Evolutionary conservation across 2,113 vertebrate species (phyloP).

Genomic region (Laticauda colubrina): DNA sequence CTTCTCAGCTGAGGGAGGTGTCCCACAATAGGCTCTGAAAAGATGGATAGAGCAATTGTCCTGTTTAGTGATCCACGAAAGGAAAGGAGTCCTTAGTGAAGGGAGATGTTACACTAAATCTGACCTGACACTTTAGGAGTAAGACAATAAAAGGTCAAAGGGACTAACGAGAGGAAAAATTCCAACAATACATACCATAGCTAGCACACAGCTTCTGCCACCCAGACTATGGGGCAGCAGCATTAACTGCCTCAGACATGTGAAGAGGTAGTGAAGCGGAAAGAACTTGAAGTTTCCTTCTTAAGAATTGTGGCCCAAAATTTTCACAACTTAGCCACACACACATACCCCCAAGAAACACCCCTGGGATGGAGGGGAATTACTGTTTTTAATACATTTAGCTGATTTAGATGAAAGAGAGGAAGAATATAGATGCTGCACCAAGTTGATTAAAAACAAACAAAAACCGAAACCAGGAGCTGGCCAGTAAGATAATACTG

Average conservation of each 20-base stretch:
- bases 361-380: conserved; percentile 49
- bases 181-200: conserved; percentile 73
- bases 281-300: conserved; percentile 76
- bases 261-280: conserved; percentile 75
- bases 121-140: conserved; percentile 72
- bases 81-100: conserved; percentile 75
- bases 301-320: conserved; percentile 66
- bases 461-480: background rate
- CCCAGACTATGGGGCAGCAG: conserved; percentile 65
- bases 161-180: conserved; percentile 79
- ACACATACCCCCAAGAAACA: conserved; percentile 50
- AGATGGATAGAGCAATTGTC: conserved; percentile 89
- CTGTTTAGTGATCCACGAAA: conserved; percentile 88
- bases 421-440: conserved; percentile 21
- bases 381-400: conserved; percentile 44
- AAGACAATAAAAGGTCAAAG: conserved; percentile 80
- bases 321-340: conserved; percentile 60
- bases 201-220: conserved; percentile 66
- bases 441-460: accelerated
- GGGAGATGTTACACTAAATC: conserved; percentile 73
- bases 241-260: conserved; percentile 72
- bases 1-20: conserved; percentile 77
- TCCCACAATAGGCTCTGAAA: conserved; percentile 79
- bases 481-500: background rate
- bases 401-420: conserved; percentile 38